Percentiles rank a stretch among this genome's conserved stretches.
phyloP scores from a whole-genome alignment of 2,888 invertebrate genomes.

The Spodoptera exigua region DNA sequence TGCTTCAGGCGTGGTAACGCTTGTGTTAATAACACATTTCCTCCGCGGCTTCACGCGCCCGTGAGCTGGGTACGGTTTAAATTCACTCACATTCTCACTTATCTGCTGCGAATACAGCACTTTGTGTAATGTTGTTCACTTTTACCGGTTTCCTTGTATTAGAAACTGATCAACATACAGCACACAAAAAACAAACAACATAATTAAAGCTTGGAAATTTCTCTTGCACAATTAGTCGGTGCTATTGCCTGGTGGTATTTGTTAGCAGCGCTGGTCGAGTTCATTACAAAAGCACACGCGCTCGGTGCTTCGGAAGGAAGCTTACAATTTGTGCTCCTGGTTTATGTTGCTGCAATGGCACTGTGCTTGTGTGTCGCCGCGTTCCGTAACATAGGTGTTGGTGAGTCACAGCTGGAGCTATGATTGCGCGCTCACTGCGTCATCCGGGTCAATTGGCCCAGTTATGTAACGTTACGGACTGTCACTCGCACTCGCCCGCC shows the following conservation, averaged over 20 bases:
- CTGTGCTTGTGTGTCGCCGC: no score
- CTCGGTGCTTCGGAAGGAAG: not conserved
- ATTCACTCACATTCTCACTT: no score
- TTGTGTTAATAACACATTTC: no score
- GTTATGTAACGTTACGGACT: slow-evolving; percentile 69
- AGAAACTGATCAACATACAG: slow-evolving; percentile 34
- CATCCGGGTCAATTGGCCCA: slow-evolving; percentile 77
- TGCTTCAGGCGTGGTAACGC: no score
- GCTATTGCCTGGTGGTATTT: slow-evolving; percentile 38
- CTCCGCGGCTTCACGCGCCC: no score
- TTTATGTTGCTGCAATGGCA: no score
- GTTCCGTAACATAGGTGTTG: no score
- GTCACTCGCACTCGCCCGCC: slow-evolving; percentile 59
- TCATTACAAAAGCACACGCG: slow-evolving; percentile 15
- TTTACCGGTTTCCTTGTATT: slow-evolving; percentile 30
- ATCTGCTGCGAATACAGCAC: no score
- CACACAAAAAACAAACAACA: slow-evolving; percentile 40
- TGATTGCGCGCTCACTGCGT: slow-evolving; percentile 57
- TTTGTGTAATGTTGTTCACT: not conserved
- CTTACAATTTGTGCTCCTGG: no score
- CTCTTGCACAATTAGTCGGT: slow-evolving; percentile 31
- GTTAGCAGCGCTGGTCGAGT: slow-evolving; percentile 12
- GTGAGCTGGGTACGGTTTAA: no score
- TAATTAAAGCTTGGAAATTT: slow-evolving; percentile 22
- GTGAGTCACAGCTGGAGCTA: no score